phyloP scores from a whole-genome alignment of 2,113 vertebrate genomes.

The Siphamia tubifer region DNA sequence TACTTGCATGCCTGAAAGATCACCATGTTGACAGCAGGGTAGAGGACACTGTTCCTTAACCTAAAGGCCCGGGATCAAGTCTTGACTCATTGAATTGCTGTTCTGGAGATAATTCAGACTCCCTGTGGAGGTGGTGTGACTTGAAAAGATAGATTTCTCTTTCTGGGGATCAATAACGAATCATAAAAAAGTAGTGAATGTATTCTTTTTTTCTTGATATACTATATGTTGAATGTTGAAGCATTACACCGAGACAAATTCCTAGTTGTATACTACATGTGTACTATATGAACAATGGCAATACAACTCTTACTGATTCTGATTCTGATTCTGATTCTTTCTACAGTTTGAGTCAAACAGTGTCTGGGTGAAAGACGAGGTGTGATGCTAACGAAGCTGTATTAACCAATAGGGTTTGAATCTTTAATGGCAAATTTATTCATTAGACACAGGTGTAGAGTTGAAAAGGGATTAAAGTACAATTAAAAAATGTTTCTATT shows the following conservation, averaged over 20 bases:
- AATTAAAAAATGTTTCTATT: no score
- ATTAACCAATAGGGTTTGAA: neutral
- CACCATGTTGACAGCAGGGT: neutral
- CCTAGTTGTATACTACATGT: no score
- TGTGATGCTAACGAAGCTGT: no score
- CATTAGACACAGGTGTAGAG: constrained; percentile 3
- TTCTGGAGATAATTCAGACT: neutral
- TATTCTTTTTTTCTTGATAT: no score
- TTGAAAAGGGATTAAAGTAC: no score
- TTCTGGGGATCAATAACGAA: neutral
- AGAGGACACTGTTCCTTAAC: constrained; percentile 1
- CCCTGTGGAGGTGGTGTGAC: neutral
- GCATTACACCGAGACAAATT: no score
- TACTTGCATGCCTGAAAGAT: constrained; percentile 6
- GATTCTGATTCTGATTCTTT: no score
- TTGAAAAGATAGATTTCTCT: neutral
- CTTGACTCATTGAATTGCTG: neutral
- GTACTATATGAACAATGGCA: no score
- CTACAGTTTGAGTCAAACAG: neutral
- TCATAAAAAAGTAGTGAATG: neutral
- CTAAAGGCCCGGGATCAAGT: neutral
- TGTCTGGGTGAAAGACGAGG: constrained; percentile 7
- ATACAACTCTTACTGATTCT: no score
- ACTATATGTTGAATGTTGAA: no score
- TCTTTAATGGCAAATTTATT: neutral